Conservation (phyloP, 2,888 invertebrate species). For the Autographa gamma region DNA sequence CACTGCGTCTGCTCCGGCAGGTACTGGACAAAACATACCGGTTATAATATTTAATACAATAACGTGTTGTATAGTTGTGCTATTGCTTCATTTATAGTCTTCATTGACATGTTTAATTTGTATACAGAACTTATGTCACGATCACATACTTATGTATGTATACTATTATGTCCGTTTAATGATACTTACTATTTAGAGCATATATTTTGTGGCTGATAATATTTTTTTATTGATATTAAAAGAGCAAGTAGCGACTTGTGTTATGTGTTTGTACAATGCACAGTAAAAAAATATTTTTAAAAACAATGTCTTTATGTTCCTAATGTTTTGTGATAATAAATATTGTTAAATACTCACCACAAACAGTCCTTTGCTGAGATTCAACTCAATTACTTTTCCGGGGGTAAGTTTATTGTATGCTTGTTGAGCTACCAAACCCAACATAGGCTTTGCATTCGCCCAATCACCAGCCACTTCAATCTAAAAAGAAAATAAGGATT, state of each 20-base stretch:
- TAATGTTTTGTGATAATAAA: neutral
- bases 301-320: neutral
- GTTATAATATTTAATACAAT: too few species aligned
- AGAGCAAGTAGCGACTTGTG: too few species aligned
- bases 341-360: constrained; percentile 90
- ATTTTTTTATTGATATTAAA: too few species aligned
- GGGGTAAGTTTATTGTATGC: constrained; percentile 91
- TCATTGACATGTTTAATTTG: too few species aligned
- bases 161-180: too few species aligned
- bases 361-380: constrained; percentile 94
- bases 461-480: constrained; percentile 85
- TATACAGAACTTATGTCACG: too few species aligned
- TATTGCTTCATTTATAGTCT: too few species aligned
- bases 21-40: constrained; percentile 85
- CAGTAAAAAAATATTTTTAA: neutral
- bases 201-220: too few species aligned
- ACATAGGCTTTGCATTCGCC: constrained; percentile 89
- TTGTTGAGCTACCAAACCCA: constrained; percentile 94
- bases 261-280: too few species aligned
- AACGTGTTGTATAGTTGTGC: too few species aligned
- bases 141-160: too few species aligned
- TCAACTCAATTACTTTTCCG: constrained; percentile 89
- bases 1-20: constrained; percentile 98
- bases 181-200: too few species aligned
- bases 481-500: constrained; percentile 60